Percentiles rank a stretch among this genome's conserved stretches.
Evolutionary conservation across 2,888 invertebrate species (phyloP).

Genomic region (Xylocampa areola): DNA sequence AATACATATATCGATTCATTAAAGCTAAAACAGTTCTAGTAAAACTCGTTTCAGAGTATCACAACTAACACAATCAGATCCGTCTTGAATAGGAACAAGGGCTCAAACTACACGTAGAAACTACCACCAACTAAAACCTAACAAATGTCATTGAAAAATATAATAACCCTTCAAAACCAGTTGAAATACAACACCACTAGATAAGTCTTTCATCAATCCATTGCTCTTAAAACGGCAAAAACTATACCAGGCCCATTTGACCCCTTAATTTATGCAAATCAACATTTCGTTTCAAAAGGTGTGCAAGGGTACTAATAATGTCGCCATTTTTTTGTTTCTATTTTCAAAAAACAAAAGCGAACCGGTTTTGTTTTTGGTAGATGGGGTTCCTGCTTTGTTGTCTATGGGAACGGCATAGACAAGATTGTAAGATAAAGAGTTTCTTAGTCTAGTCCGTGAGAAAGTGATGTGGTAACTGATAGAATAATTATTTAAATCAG

Average conservation of each 20-base stretch:
- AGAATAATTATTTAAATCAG: constrained; percentile 60
- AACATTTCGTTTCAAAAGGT: constrained; percentile 53
- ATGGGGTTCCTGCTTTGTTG: constrained; percentile 51
- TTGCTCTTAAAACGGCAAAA: constrained; percentile 57
- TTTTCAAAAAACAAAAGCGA: constrained; percentile 56
- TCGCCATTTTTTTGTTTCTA: constrained; percentile 60
- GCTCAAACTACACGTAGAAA: constrained; percentile 6
- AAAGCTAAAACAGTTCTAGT: no score
- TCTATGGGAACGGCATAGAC: constrained; percentile 59
- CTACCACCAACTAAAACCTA: constrained; percentile 35
- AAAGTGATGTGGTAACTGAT: constrained; percentile 54
- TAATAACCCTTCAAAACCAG: constrained; percentile 59
- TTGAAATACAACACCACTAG: constrained; percentile 61
- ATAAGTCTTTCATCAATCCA: constrained; percentile 58
- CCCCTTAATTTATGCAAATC: constrained; percentile 61
- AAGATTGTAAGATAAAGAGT: constrained; percentile 59
- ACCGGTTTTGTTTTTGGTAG: constrained; percentile 58
- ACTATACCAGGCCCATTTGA: constrained; percentile 55
- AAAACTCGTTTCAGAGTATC: no score
- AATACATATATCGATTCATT: no score
- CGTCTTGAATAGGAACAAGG: constrained; percentile 13
- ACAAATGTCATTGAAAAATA: constrained; percentile 52
- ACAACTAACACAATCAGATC: constrained; percentile 12
- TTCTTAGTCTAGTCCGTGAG: constrained; percentile 60
- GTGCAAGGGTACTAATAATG: constrained; percentile 60